Percentiles rank a stretch among this genome's conserved stretches.
Evolutionary conservation across 2,888 invertebrate genomes (phyloP).

Genomic region (Rotaria macrura): DNA sequence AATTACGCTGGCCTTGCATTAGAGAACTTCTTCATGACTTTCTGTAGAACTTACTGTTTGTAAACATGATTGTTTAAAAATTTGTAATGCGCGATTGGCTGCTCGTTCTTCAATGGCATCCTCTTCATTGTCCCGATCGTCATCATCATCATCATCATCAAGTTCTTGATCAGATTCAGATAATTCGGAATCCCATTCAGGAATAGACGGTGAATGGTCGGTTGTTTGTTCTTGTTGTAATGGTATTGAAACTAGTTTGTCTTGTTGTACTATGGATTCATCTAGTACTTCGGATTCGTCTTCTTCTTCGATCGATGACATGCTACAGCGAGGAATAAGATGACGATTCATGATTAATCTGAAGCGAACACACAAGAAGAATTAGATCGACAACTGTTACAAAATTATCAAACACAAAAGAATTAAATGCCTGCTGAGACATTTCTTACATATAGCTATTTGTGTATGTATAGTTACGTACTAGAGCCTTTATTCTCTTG

Average conservation of each 20-base stretch:
- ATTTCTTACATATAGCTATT: too few species aligned
- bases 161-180: background rate
- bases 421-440: too few species aligned
- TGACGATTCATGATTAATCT: background rate
- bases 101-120: background rate
- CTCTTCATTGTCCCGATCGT: background rate
- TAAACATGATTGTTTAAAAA: background rate
- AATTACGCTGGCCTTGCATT: too few species aligned
- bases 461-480: too few species aligned
- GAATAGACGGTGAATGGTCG: background rate
- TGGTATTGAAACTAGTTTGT: background rate
- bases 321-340: background rate
- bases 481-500: background rate
- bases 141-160: background rate
- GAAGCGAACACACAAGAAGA: too few species aligned
- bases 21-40: background rate
- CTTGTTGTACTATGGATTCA: background rate
- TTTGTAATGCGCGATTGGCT: background rate
- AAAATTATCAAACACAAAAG: background rate
- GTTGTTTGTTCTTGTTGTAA: background rate
- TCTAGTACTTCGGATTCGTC: background rate
- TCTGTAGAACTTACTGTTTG: background rate
- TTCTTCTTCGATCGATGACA: conserved; percentile 10
- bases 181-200: conserved; percentile 4
- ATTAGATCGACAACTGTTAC: background rate